phyloP scores from a whole-genome alignment of 2,888 invertebrate genomes.

The Cheilosia grossa region DNA sequence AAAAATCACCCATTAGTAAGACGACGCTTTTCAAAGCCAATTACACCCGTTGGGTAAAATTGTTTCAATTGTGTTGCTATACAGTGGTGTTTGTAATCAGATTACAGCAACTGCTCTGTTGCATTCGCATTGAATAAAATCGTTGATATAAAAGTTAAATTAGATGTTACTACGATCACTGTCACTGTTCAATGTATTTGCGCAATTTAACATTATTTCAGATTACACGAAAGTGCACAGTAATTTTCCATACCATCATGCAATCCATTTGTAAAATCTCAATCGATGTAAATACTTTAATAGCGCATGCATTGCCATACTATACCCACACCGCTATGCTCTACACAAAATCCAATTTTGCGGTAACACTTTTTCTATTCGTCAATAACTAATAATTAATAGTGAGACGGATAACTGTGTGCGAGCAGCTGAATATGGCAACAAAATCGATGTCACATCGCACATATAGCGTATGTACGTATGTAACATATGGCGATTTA shows the following conservation, averaged over 20 bases:
- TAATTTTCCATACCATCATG: neutral
- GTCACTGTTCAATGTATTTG: too few relatives aligned
- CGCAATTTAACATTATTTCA: neutral
- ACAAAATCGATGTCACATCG: constrained; percentile 23
- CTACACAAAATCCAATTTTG: constrained; percentile 22
- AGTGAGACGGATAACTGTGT: neutral
- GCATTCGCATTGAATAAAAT: too few relatives aligned
- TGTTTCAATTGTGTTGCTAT: too few relatives aligned
- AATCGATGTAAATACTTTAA: constrained; percentile 1
- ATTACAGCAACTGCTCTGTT: too few relatives aligned
- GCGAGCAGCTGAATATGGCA: constrained; percentile 12
- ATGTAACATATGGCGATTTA: constrained; percentile 11
- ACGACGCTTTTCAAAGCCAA: too few relatives aligned
- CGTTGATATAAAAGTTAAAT: too few relatives aligned
- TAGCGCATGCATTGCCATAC: neutral
- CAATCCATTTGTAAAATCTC: constrained; percentile 3
- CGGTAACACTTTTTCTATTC: constrained; percentile 4
- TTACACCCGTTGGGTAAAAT: too few relatives aligned
- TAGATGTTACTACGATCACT: too few relatives aligned
- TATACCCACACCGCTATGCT: neutral
- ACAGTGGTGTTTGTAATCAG: too few relatives aligned
- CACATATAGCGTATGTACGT: too few relatives aligned
- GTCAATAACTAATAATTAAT: constrained; percentile 35
- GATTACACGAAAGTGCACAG: neutral
- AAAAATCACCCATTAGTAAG: too few relatives aligned